Percentiles rank a stretch among this genome's conserved stretches.
Evolutionary conservation across 2,113 vertebrate species (phyloP).

Genomic region (Poeciliopsis turrubarensis): DNA sequence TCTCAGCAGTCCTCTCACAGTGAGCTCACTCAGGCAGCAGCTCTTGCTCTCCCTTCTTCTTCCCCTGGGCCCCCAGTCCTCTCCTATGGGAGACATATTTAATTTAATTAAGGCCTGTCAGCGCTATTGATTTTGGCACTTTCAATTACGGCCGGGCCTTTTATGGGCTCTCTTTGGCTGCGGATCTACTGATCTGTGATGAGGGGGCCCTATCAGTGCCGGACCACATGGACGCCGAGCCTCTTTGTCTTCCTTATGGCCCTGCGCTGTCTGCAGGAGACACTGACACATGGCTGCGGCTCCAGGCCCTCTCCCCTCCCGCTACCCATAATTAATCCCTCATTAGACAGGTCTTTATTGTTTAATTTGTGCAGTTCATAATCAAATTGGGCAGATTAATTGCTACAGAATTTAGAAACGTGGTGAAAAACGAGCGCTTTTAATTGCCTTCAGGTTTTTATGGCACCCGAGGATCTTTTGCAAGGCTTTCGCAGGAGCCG

Average conservation of each 20-base stretch:
- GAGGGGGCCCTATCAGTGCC: slow-evolving; percentile 91
- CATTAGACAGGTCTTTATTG: slow-evolving; percentile 99
- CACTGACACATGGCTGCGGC: slow-evolving; percentile 90
- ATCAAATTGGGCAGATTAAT: slow-evolving; percentile 99
- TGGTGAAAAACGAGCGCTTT: slow-evolving; percentile 94
- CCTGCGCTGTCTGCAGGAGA: slow-evolving; percentile 86
- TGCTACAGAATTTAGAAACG: slow-evolving; percentile 91
- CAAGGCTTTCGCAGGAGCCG: slow-evolving; percentile 85
- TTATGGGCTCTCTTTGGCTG: slow-evolving; percentile 85
- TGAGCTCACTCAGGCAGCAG: slow-evolving; percentile 60
- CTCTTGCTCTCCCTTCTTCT: slow-evolving; percentile 35
- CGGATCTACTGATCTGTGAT: slow-evolving; percentile 99
- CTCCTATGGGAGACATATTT: slow-evolving; percentile 88
- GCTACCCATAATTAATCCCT: slow-evolving; percentile 99
- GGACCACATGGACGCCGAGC: slow-evolving; percentile 90
- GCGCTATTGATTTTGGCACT: slow-evolving; percentile 98
- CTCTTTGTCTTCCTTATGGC: slow-evolving; percentile 92
- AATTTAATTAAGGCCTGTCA: slow-evolving; percentile 99
- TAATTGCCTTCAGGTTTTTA: slow-evolving; percentile 77
- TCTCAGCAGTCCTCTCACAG: slow-evolving; percentile 25
- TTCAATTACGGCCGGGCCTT: slow-evolving; percentile 91
- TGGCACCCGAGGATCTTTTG: slow-evolving; percentile 80
- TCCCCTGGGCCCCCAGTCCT: slow-evolving; percentile 30
- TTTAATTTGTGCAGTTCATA: slow-evolving; percentile 99
- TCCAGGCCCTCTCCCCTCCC: slow-evolving; percentile 87